Evolutionary conservation across 2,113 vertebrate species (phyloP).

Genomic region (Hepsetus odoe): DNA sequence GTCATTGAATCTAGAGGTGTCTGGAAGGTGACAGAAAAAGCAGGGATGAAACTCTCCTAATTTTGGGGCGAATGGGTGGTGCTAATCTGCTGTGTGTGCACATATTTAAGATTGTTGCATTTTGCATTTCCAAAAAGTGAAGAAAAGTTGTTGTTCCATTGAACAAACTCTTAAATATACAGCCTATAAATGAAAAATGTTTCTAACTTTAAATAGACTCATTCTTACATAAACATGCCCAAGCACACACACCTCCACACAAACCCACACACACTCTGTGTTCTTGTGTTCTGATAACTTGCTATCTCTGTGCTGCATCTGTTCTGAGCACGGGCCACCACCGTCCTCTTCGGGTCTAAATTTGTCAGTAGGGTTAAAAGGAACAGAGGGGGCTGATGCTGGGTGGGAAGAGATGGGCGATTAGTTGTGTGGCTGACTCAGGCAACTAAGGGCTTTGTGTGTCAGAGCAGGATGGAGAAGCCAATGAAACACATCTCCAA

Average conservation of each 20-base stretch:
- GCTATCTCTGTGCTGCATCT: constrained; percentile 31
- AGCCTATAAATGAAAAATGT: too few species aligned
- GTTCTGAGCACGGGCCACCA: constrained; percentile 45
- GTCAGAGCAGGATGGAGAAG: constrained; percentile 66
- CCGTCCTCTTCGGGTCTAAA: constrained; percentile 58
- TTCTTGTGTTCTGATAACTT: constrained; percentile 33
- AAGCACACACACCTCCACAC: neutral
- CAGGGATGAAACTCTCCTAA: too few species aligned
- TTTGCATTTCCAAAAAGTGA: too few species aligned
- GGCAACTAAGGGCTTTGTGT: constrained; percentile 67
- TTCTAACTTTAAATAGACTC: too few species aligned
- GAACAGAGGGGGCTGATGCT: constrained; percentile 54
- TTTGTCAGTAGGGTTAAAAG: constrained; percentile 61
- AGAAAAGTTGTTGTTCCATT: too few species aligned
- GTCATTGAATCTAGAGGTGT: too few species aligned
- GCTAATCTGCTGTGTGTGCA: too few species aligned
- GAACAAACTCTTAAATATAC: too few species aligned
- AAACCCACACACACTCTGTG: constrained; percentile 4
- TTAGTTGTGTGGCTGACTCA: constrained; percentile 72
- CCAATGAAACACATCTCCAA: constrained; percentile 67
- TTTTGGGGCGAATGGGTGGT: too few species aligned
- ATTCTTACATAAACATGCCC: constrained; percentile 2
- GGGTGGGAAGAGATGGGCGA: constrained; percentile 67
- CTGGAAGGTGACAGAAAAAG: too few species aligned
- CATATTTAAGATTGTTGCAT: too few species aligned